phyloP scores from a whole-genome alignment of 2,113 vertebrate genomes.

The Etheostoma spectabile region DNA sequence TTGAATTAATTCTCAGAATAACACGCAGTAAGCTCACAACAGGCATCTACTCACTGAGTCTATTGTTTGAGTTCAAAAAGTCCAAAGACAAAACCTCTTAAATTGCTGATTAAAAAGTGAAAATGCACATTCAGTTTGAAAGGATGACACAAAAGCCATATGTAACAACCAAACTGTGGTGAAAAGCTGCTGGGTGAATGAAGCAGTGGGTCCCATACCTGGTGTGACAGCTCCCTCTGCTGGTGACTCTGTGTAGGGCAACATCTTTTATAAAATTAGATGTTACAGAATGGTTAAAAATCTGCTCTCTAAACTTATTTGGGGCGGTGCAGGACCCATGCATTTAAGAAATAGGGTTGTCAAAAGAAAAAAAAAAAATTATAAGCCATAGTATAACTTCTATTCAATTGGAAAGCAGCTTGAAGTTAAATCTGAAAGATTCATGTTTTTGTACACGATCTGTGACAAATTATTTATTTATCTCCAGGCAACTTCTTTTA shows the following conservation, averaged over 20 bases:
- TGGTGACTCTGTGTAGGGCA: conserved; percentile 2
- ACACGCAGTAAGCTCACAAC: not conserved
- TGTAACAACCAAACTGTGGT: too few relatives aligned
- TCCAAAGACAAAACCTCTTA: not conserved
- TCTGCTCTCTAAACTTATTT: not conserved
- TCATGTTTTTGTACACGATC: not conserved
- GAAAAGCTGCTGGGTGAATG: too few relatives aligned
- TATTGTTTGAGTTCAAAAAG: not conserved
- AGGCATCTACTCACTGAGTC: not conserved
- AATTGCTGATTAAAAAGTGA: not conserved
- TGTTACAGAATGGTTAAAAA: not conserved
- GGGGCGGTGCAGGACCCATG: not conserved
- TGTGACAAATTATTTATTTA: not conserved
- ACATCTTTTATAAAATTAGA: not conserved
- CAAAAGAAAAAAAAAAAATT: too few relatives aligned
- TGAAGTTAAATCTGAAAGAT: not conserved
- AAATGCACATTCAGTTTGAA: too few relatives aligned
- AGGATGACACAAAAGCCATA: too few relatives aligned
- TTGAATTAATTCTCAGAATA: not conserved
- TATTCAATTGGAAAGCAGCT: too few relatives aligned
- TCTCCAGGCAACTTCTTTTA: not conserved
- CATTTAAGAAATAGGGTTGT: not conserved
- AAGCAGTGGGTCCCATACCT: not conserved
- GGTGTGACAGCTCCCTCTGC: conserved; percentile 42
- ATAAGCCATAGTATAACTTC: too few relatives aligned